Base-by-base conservation (phyloP, 2,113 vertebrate species). In the Bos taurus region DNA sequence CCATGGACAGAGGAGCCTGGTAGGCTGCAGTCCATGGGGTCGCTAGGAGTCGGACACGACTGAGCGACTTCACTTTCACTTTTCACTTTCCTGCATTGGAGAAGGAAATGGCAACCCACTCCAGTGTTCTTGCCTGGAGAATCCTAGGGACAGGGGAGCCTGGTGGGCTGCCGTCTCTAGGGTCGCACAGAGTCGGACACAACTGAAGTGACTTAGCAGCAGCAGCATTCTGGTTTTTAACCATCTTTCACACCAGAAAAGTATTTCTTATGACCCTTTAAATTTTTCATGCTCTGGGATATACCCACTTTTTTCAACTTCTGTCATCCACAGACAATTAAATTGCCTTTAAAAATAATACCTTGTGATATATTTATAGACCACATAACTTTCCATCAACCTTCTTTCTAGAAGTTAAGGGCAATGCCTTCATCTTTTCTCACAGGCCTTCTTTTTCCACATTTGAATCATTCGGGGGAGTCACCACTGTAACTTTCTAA, bases 301-400 rank as follows among this genome's bases (percentile, higher is more conserved):
- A 94, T 85, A 54, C n/a, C n/a, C 30, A 91, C n/a, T 74, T 78
- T 57, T 94, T 95, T 87, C 88, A 94, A 95, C 40, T 67, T 89
- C 90, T 88, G n/a, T 77, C 85, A 94, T 92, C 60, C 60, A 43
- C 1, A 93, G 62, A 91, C 56, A 94, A 92, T 77, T 91, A 90
- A 95, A n/a, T 7, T 46, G 77, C 62, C 30, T 96, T 95, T 62
- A 62, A 95, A 91, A 88, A 14, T 30, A 96, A 54, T 28, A 40
- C 3, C 40, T 78, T 4, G 25, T 25, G 28, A 13, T 88, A 19
- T 60, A 60, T 54, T 89, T 80, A 43, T 3, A 83, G 84, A 77
- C 64, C 60, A 23, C 28, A 62, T 40, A 36, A 77, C 71, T 90
- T 92, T 48, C 25, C 54, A 96, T 52, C 67, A 85, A 30, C 52